These are phyloP conservation scores for Parascotia fuliginaria DNA, from an alignment of 2,888 invertebrate genomes.

Conservation along the genomic window DNA sequence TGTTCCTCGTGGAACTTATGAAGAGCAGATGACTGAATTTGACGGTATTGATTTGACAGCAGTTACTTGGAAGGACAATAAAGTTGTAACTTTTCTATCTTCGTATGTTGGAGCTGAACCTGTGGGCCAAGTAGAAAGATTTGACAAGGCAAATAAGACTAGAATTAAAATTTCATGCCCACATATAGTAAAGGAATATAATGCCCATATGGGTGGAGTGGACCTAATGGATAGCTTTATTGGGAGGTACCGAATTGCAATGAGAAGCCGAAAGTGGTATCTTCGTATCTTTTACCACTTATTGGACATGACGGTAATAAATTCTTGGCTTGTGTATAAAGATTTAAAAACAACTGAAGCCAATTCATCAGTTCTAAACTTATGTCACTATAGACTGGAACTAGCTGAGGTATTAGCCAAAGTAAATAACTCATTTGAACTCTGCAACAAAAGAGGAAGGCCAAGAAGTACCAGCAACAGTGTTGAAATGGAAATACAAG, in stretches of 20 bases:
- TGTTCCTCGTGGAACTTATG: constrained; percentile 44
- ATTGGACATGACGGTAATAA: constrained; percentile 53
- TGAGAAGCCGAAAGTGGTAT: constrained; percentile 34
- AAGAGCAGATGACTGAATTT: constrained; percentile 45
- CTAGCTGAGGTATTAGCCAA: constrained; percentile 52
- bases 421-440: constrained; percentile 22
- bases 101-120: constrained; percentile 50
- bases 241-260: constrained; percentile 32
- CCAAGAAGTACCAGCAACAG: constrained; percentile 41
- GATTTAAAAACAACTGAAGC: constrained; percentile 29
- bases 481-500: constrained; percentile 49
- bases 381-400: constrained; percentile 51
- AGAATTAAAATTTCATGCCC: constrained; percentile 33
- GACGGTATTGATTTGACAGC: constrained; percentile 48
- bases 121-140: constrained; percentile 35
- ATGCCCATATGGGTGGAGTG: constrained; percentile 29
- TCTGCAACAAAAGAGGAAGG: constrained; percentile 49
- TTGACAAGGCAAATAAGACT: constrained; percentile 39
- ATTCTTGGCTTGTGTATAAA: constrained; percentile 52
- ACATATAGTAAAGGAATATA: constrained; percentile 25
- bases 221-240: constrained; percentile 7
- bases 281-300: constrained; percentile 53
- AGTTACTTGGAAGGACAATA: constrained; percentile 53
- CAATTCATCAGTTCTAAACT: constrained; percentile 39
- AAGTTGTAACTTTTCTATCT: constrained; percentile 48